These are phyloP conservation scores for Strongylocentrotus purpuratus DNA, from an alignment of 35 echinoderm and acorn worm species.

Conservation along the genomic window DNA sequence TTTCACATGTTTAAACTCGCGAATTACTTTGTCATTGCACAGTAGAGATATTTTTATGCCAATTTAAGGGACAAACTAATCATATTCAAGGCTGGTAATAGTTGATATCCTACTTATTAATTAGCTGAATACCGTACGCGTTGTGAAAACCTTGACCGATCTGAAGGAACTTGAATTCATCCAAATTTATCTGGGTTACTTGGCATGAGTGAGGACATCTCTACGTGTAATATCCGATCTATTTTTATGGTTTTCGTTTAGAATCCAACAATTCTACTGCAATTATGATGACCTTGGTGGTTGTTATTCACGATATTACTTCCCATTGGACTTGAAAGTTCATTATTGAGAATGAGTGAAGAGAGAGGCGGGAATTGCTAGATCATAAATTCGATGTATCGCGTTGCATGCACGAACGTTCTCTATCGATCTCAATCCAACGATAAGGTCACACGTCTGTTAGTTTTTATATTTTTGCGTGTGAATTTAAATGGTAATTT, in stretches of 20 bases:
- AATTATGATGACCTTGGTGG: not conserved
- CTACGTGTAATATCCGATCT: not conserved
- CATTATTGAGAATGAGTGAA: constrained; percentile 9
- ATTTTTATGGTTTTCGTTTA: not conserved
- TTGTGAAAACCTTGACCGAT: not conserved
- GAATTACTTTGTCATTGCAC: too few species aligned
- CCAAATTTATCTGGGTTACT: not conserved
- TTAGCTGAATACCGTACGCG: not conserved
- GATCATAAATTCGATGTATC: not conserved
- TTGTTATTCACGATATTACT: not conserved
- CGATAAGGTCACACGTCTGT: not conserved
- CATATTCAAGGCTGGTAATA: not conserved
- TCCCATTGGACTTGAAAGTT: not conserved
- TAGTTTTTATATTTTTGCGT: not conserved
- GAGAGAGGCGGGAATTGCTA: not conserved
- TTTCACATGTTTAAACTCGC: too few species aligned
- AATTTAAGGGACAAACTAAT: too few species aligned
- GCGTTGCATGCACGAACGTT: not conserved
- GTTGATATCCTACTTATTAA: not conserved
- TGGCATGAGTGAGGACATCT: not conserved
- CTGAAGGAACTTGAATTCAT: not conserved
- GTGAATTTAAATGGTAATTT: not conserved
- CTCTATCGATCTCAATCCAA: not conserved
- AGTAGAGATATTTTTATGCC: too few species aligned
- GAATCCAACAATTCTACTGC: not conserved